Evolutionary conservation across 2,113 vertebrate species (phyloP).

Genomic region (Sclerurus mexicanus): DNA sequence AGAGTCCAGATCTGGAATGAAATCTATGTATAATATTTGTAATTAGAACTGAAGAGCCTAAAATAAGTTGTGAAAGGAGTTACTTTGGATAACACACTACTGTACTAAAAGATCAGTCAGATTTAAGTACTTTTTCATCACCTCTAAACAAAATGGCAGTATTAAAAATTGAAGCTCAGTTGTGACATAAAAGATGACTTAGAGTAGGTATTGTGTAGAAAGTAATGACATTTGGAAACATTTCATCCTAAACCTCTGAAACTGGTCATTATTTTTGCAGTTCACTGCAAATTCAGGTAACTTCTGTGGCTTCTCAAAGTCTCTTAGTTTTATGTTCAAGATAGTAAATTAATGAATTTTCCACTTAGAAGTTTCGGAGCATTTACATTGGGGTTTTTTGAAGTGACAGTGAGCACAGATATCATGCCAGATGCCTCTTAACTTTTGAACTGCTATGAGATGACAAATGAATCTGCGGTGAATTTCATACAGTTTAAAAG

Average conservation of each 20-base stretch:
- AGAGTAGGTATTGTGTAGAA: background rate
- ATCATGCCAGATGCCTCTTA: background rate
- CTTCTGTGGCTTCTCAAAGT: background rate
- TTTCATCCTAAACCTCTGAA: background rate
- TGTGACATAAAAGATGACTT: background rate
- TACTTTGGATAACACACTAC: background rate
- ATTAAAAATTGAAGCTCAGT: background rate
- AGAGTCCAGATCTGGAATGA: background rate
- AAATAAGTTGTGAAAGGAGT: background rate
- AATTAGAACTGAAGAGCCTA: background rate
- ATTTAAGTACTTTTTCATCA: background rate
- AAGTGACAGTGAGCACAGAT: background rate
- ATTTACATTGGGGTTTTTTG: background rate
- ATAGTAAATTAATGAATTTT: background rate
- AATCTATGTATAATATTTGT: background rate
- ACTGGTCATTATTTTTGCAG: background rate
- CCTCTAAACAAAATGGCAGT: background rate
- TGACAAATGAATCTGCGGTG: background rate
- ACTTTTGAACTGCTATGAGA: background rate
- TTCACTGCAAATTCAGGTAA: background rate
- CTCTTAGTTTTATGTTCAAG: background rate
- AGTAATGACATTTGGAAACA: background rate
- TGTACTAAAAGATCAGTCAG: background rate
- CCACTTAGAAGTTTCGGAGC: background rate
- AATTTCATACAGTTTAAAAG: background rate